Conservation (phyloP, 2,113 vertebrate genomes). For the Tachysurus vachellii region DNA sequence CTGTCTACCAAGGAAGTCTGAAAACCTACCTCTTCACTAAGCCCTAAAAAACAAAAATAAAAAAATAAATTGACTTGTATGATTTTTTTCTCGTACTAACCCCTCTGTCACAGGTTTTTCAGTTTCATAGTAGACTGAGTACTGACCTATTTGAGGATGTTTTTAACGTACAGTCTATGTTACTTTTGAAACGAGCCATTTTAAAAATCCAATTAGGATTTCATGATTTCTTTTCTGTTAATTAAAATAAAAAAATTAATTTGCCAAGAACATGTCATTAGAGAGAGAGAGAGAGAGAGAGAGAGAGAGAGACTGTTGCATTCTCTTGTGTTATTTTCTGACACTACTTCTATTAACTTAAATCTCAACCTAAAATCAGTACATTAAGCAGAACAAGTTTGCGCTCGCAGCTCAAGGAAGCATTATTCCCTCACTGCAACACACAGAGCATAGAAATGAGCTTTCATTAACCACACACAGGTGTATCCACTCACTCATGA, state of each 20-base stretch:
- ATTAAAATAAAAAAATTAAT: neutral
- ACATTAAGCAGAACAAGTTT: neutral
- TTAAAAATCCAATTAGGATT: neutral
- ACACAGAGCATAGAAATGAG: neutral
- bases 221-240: neutral
- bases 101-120: neutral
- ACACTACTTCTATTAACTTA: neutral
- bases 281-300: neutral
- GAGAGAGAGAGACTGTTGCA: neutral
- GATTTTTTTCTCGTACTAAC: neutral
- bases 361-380: neutral
- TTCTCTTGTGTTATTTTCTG: neutral
- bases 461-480: neutral
- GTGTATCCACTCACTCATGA: neutral
- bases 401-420: neutral
- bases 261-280: neutral
- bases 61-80: neutral
- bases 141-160: neutral
- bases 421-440: neutral
- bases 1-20: neutral
- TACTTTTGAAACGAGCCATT: no score
- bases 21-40: conserved; percentile 4
- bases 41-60: neutral
- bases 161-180: neutral
- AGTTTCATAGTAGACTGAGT: neutral